Conservation (phyloP, 2,113 vertebrate genomes). For the Rattus rattus region DNA sequence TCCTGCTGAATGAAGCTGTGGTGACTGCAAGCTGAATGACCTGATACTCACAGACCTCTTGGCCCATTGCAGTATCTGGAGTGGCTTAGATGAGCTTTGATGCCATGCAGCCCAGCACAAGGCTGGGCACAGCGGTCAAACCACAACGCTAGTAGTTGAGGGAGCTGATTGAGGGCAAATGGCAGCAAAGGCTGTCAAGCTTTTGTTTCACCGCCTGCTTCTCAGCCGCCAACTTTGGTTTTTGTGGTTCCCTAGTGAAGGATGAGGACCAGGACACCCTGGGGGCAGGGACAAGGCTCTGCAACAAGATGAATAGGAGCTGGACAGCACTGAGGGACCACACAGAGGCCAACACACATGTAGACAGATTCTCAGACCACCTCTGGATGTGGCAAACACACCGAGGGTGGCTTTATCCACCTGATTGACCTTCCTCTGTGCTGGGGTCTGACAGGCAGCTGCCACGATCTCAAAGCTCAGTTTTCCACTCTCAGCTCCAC, state of each 20-base stretch:
- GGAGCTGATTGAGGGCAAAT: neutral
- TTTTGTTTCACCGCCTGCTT: accelerated
- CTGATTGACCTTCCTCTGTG: neutral
- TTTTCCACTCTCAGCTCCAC: neutral
- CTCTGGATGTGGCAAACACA: neutral
- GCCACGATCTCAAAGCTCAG: neutral
- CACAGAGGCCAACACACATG: no score
- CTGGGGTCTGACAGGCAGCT: neutral
- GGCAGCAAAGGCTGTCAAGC: neutral
- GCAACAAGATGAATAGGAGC: neutral
- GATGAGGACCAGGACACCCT: neutral
- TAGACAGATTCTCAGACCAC: neutral
- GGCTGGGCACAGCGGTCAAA: accelerated
- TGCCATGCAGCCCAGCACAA: accelerated
- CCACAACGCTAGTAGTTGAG: accelerated
- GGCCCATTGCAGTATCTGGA: neutral
- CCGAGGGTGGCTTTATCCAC: neutral
- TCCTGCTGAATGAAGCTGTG: no score
- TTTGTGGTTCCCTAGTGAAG: accelerated
- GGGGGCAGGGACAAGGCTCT: accelerated
- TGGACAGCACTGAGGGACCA: accelerated
- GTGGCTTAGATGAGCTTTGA: accelerated
- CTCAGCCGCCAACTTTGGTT: no score
- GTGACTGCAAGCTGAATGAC: neutral
- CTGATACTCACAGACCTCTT: neutral